These are phyloP conservation scores for Chymomyza caudatula DNA, from an alignment of 2,888 invertebrate species.

Conservation along the genomic window DNA sequence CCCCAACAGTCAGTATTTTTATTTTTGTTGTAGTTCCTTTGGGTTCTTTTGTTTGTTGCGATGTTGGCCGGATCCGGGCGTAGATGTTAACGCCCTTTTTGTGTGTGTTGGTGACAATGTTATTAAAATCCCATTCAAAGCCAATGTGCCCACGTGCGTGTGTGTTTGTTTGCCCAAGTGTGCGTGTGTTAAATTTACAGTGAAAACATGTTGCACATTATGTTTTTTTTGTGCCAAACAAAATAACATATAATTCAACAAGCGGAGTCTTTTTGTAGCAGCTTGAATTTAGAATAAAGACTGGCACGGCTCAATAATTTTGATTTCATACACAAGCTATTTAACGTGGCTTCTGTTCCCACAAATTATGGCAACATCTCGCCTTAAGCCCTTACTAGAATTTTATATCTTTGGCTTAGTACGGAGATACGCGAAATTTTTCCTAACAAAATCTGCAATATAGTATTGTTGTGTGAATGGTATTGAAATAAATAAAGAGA, in stretches of 20 bases:
- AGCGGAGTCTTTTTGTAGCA: not conserved
- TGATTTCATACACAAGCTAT: no score
- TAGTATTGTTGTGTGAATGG: no score
- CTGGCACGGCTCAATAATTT: no score
- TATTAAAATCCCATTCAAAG: constrained; percentile 64
- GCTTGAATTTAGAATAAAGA: no score
- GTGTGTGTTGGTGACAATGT: constrained; percentile 55
- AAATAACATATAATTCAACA: not conserved
- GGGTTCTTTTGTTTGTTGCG: constrained; percentile 5
- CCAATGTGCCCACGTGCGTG: constrained; percentile 24
- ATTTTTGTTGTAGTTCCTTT: not conserved
- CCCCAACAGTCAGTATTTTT: not conserved
- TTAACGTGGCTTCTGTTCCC: no score
- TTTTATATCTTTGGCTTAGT: no score
- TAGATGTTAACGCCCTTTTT: constrained; percentile 34
- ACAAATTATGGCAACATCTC: no score
- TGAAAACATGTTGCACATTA: not conserved
- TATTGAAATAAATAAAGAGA: no score
- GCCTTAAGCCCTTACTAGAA: no score
- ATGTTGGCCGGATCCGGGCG: constrained; percentile 19
- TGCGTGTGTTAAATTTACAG: constrained; percentile 5
- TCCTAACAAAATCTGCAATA: no score
- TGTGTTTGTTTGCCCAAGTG: not conserved
- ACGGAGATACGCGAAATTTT: no score
- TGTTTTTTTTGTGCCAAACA: not conserved